Evolutionary conservation across 2,797 vertebrate species (phyloP).

Genomic region (Enteromius unitaeniatus): DNA sequence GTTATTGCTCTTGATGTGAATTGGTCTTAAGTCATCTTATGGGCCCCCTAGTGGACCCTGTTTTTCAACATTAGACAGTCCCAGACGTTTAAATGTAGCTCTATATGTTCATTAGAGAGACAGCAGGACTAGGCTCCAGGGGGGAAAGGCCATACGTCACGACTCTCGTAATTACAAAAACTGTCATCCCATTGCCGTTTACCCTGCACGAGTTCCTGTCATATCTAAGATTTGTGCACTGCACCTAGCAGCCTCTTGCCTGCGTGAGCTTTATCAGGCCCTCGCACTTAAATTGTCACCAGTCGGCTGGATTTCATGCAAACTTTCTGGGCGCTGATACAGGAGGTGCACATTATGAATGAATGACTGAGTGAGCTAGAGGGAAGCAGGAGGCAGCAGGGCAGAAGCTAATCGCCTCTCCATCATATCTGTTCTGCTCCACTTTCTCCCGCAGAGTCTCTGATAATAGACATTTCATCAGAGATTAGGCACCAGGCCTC

Average conservation of each 20-base stretch:
- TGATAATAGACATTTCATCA: conserved; percentile 86
- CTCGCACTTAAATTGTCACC: conserved; percentile 46
- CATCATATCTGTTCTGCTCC: conserved; percentile 87
- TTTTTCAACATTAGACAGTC: conserved; percentile 22
- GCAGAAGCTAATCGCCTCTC: conserved; percentile 87
- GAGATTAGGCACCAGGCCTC: conserved; percentile 79
- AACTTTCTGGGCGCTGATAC: conserved; percentile 41
- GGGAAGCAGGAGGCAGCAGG: conserved; percentile 81
- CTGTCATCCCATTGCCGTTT: conserved; percentile 21
- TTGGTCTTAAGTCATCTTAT: not conserved
- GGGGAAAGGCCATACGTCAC: not conserved
- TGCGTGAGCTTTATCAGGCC: conserved; percentile 34
- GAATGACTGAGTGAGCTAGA: conserved; percentile 43
- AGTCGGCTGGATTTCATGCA: conserved; percentile 48
- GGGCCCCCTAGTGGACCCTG: not conserved
- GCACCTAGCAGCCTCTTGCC: conserved; percentile 25
- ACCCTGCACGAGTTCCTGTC: conserved; percentile 21
- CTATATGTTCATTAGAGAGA: conserved; percentile 24
- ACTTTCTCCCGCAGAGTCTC: conserved; percentile 81
- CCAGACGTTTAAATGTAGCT: conserved; percentile 23
- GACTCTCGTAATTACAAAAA: conserved; percentile 22
- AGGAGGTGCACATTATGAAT: conserved; percentile 53
- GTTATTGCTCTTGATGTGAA: not conserved
- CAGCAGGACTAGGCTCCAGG: not conserved
- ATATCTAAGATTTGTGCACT: conserved; percentile 13